Evolutionary conservation across 2,888 invertebrate genomes (phyloP).

Genomic region (Flexamia atlantica): DNA sequence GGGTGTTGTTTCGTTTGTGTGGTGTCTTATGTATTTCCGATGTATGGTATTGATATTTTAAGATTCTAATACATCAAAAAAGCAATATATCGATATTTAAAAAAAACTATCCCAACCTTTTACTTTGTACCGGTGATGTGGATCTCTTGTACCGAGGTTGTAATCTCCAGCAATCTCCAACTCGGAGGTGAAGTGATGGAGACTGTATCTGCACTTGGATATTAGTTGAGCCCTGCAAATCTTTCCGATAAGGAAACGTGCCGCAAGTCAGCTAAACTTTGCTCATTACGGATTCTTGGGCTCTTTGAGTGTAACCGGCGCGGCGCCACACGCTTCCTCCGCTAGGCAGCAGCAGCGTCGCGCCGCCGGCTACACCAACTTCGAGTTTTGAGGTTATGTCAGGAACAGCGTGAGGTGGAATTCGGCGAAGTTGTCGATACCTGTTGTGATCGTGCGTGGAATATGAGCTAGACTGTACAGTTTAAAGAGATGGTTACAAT

Average conservation of each 20-base stretch:
- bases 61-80: no score
- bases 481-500: no score
- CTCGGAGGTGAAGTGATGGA: not conserved
- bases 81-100: no score
- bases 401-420: not conserved
- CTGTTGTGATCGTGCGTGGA: no score
- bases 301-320: constrained; percentile 61
- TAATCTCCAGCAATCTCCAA: not conserved
- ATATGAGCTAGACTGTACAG: no score
- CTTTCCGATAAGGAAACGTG: constrained; percentile 65
- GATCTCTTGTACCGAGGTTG: not conserved
- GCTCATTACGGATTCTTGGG: constrained; percentile 69
- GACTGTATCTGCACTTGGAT: constrained; percentile 42
- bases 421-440: no score
- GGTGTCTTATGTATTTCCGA: no score
- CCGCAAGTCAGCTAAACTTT: constrained; percentile 65
- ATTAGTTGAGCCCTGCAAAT: constrained; percentile 54
- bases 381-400: constrained; percentile 34
- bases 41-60: no score
- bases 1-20: no score
- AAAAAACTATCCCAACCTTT: no score
- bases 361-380: constrained; percentile 3
- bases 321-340: constrained; percentile 55
- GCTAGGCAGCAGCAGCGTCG: constrained; percentile 19
- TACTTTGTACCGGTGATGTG: constrained; percentile 20